Evolutionary conservation across 2,113 vertebrate genomes (phyloP), one percentile per base, ranked within the genome.

Genomic region (Mirza zaza): DNA sequence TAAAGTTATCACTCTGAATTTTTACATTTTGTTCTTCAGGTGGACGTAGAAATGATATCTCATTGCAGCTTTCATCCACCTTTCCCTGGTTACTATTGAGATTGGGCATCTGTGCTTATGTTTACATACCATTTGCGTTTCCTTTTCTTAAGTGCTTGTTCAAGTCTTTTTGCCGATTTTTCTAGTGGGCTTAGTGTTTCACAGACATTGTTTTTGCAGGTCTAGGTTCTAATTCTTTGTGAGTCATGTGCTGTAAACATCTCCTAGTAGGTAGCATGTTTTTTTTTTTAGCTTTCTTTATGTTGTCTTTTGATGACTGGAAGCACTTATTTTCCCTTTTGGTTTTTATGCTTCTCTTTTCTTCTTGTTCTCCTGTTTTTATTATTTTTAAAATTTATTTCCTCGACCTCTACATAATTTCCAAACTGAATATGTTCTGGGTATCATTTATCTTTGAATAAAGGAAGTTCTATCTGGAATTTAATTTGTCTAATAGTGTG

Each of bases 381-480:
- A 76, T 57, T 80, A 61, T 76, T 83, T 87, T 32, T 67, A 68
- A 81, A 73, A 1, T 63, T 67, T 96, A 88, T 36, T 83, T 94
- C n/a, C 79, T 87, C 21, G 87, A 39, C 36, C 48, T 90, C 20
- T 81, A 8, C 29, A 29, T 81, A 65, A 21, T 50, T 90, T 93
- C 36, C 45, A 93, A 67, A 93, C 55, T 71, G 84, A 63, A 1
- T 68, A 70, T 87, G 83, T 95, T 96, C 81, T 90, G 3, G 68
- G 55, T 80, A 29, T 84, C 52, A 77, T 48, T 63, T 75, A 39
- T 52, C 34, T 88, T 71, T 97, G 29, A 39, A 32, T 36, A 20
- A 45, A 52, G 15, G 88, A 36, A 32, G 23, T 89, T 80, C 50
- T 88, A 0, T 85, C 67, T 82, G 15, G 75, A 42, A 42, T 93